Percentiles rank a stretch among this genome's conserved stretches.
These are phyloP conservation scores for Sebastes minor DNA, from an alignment of 2,797 vertebrate genomes.

Conservation along the genomic window DNA sequence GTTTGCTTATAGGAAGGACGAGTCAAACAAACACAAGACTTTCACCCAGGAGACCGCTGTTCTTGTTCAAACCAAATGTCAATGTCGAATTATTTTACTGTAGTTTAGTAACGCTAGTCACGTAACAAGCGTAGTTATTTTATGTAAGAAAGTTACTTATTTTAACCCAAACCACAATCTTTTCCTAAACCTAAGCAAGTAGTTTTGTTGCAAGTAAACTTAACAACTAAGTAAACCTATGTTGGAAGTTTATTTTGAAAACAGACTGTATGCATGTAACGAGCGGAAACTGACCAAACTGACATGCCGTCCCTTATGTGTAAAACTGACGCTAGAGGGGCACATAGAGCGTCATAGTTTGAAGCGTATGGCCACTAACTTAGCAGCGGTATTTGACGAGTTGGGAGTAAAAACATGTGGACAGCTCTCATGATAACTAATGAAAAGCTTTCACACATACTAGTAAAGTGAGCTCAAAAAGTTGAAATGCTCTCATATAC, in stretches of 20 bases:
- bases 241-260: background rate
- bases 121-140: no score
- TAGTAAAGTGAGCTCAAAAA: background rate
- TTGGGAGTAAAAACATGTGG: no score
- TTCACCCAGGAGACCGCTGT: no score
- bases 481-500: background rate
- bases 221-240: background rate
- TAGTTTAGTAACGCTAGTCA: no score
- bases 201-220: background rate
- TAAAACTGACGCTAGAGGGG: background rate
- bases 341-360: background rate
- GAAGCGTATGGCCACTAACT: background rate
- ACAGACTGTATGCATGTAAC: background rate
- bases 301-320: rapidly evolving
- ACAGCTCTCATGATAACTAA: no score
- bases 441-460: no score
- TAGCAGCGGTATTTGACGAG: background rate
- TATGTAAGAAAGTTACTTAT: no score
- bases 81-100: no score
- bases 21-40: no score
- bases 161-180: background rate
- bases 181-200: background rate
- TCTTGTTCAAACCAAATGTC: no score
- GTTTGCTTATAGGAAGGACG: no score
- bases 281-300: background rate